Conservation (phyloP, 2,113 vertebrate species). For the Nibea albiflora region DNA sequence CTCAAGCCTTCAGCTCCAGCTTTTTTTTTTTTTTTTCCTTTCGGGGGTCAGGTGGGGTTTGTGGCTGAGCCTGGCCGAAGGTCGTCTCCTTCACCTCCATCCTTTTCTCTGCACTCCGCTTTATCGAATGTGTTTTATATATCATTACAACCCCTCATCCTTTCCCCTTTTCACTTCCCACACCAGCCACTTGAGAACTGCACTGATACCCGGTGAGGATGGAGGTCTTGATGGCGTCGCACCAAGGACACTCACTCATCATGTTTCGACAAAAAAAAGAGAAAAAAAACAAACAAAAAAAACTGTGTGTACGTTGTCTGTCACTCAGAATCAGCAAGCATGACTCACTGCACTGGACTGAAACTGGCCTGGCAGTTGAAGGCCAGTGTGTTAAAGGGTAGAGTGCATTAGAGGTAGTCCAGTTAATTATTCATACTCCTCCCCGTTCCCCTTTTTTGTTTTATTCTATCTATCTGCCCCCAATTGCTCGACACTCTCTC, state of each 20-base stretch:
- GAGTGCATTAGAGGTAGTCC: neutral
- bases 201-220: constrained; percentile 13
- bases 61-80: constrained; percentile 6
- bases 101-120: neutral
- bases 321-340: constrained; percentile 29
- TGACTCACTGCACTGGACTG: constrained; percentile 21
- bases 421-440: constrained; percentile 2
- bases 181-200: constrained; percentile 11
- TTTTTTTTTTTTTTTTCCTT: neutral
- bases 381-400: neutral
- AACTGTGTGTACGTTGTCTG: constrained; percentile 16
- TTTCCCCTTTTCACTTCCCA: neutral
- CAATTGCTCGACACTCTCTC: constrained; percentile 20
- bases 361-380: neutral
- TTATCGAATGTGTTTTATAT: neutral
- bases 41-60: neutral
- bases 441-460: neutral
- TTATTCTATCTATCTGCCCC: neutral
- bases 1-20: constrained; percentile 24
- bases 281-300: neutral
- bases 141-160: neutral
- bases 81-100: neutral
- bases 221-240: constrained; percentile 6
- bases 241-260: constrained; percentile 14
- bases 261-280: neutral